These are phyloP conservation scores for Pelobates fuscus DNA, from an alignment of 2,113 vertebrate species.

Conservation along the genomic window DNA sequence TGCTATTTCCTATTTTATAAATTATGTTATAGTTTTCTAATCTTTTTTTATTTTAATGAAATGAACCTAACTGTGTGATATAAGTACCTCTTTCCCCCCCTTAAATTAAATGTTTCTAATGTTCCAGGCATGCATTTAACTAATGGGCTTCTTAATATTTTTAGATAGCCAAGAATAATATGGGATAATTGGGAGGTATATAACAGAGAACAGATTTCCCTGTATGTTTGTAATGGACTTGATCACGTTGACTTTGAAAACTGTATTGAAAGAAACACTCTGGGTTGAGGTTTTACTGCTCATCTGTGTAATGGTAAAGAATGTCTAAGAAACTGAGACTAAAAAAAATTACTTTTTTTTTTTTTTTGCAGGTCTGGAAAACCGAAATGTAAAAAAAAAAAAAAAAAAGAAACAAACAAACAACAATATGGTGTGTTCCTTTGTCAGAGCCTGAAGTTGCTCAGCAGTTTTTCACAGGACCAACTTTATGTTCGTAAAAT, in stretches of 20 bases:
- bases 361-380: too few relatives aligned
- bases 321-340: too few relatives aligned
- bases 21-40: neutral
- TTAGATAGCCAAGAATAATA: neutral
- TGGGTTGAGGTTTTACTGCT: too few relatives aligned
- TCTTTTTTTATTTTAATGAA: neutral
- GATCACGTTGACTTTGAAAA: neutral
- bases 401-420: too few relatives aligned
- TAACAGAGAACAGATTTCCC: neutral
- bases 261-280: neutral
- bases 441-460: too few relatives aligned
- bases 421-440: too few relatives aligned
- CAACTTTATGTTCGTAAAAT: too few relatives aligned
- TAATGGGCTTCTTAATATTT: constrained; percentile 4
- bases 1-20: neutral
- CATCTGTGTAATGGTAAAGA: too few relatives aligned
- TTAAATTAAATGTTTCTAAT: neutral
- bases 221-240: neutral
- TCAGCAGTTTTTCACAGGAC: too few relatives aligned
- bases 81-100: neutral
- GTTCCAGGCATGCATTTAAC: neutral
- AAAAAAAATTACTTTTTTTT: too few relatives aligned
- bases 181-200: neutral
- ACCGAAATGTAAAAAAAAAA: too few relatives aligned
- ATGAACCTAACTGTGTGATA: neutral